Evolutionary conservation across 2,888 invertebrate genomes (phyloP), one percentile per base, ranked within the genome.

Genomic region (Drosophila imparisetae): DNA sequence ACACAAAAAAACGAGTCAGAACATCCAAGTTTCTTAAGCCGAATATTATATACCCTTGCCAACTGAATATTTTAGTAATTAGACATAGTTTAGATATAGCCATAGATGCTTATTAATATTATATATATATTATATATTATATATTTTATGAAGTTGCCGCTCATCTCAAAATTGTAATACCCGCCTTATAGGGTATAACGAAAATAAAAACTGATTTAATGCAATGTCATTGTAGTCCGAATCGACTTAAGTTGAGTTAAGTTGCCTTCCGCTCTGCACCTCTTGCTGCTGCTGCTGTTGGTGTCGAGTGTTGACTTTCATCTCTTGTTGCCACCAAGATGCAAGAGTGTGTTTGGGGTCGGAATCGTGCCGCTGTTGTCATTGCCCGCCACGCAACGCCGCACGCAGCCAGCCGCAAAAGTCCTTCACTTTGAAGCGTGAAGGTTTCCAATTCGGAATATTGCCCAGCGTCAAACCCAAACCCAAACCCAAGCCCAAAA

Each of bases 231-330:
- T 90, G 83, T 71, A 80, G 78, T 69, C 59, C 59, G 66, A 64
- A 71, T 81, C 18, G 36, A 67, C 49, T 55, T 53, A 24, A 69
- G 57, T 61, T 30, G 49, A 73, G n/a, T n/a, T n/a, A n/a, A 27
- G 53, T 42, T 48, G 49, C 24, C 74, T 52, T 45, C 29, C 38
- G 58, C 42, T 58, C 36, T 58, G 57, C 45, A 42, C 42, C 54
- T 27, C 27, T 40, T 1, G 15, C 58, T 48, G 58, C 45, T 66
- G 57, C 55, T 6, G 18, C 32, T 34, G 83, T 40, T 34, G 83
- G 87, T 80, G 86, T 90, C 78, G 82, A 91, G 81, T 89, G 87
- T 89, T 89, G 84, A 89, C 90, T 91, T 91, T 90, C 89, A 90
- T 91, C 87, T 91, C 87, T 90, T 70, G 66, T 71, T 77, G 74